phyloP scores from a whole-genome alignment of 2,888 invertebrate species.

The Plebejus melissa region DNA sequence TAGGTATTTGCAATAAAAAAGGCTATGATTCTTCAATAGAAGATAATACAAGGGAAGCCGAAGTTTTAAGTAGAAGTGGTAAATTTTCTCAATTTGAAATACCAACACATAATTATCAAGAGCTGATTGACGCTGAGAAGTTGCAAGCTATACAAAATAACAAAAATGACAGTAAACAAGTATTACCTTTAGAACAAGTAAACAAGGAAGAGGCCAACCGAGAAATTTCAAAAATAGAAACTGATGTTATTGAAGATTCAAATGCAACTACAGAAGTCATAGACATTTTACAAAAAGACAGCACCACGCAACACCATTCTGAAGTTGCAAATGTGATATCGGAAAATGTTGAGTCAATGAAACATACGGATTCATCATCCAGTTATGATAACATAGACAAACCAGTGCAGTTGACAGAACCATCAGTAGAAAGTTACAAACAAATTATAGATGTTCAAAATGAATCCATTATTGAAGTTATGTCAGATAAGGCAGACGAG shows the following conservation, averaged over 20 bases:
- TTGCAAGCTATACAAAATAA: conserved; percentile 31
- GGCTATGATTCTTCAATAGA: neutral
- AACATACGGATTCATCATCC: neutral
- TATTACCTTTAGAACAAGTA: neutral
- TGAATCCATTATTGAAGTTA: conserved; percentile 24
- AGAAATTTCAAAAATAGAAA: neutral
- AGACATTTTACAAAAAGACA: neutral
- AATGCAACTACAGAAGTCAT: neutral
- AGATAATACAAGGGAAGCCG: neutral
- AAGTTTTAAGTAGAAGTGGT: neutral
- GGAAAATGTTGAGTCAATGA: neutral
- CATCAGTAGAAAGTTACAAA: neutral
- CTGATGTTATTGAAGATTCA: neutral
- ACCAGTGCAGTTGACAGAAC: neutral
- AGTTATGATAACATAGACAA: neutral
- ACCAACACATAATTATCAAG: conserved; percentile 46
- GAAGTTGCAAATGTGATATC: neutral
- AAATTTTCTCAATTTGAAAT: conserved; percentile 38
- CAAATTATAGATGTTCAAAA: conserved; percentile 26
- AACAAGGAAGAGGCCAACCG: neutral
- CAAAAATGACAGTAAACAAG: neutral
- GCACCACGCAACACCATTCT: neutral
- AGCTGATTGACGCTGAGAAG: conserved; percentile 49
- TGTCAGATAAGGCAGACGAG: conserved; percentile 31
- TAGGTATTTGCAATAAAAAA: conserved; percentile 27